Evolutionary conservation across 2,888 invertebrate genomes (phyloP).

Genomic region (Diloba caeruleocephala): DNA sequence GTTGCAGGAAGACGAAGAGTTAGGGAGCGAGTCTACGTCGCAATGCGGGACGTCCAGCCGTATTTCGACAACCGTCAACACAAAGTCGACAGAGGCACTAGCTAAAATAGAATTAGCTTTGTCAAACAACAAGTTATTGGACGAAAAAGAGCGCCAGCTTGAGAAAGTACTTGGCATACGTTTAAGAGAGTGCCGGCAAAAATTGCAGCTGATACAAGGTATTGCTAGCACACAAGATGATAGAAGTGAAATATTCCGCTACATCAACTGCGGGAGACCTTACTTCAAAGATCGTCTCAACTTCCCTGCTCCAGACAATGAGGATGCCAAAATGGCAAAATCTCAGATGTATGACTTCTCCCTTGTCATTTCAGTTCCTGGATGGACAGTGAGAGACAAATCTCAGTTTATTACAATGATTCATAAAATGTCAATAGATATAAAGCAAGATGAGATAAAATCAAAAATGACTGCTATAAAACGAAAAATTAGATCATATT

Average conservation of each 20-base stretch:
- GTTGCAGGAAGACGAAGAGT: constrained; percentile 55
- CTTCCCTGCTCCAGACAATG: constrained; percentile 89
- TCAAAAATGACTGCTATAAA: constrained; percentile 61
- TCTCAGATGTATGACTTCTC: constrained; percentile 82
- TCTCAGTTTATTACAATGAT: constrained; percentile 84
- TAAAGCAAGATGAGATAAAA: constrained; percentile 59
- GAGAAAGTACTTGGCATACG: constrained; percentile 68
- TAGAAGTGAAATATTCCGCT: constrained; percentile 63
- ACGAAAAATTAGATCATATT: constrained; percentile 46
- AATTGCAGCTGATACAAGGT: constrained; percentile 59
- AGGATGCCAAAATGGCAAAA: constrained; percentile 85
- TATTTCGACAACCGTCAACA: neutral
- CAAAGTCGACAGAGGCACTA: constrained; percentile 19
- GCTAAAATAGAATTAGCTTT: constrained; percentile 68
- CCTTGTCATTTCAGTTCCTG: constrained; percentile 75
- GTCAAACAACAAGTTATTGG: constrained; percentile 75
- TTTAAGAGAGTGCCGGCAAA: constrained; percentile 72
- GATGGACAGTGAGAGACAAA: constrained; percentile 90
- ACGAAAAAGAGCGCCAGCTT: constrained; percentile 69
- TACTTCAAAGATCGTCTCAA: constrained; percentile 91
- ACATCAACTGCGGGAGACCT: constrained; percentile 86
- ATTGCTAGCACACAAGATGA: constrained; percentile 30
- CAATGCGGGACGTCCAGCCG: neutral
- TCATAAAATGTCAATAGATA: constrained; percentile 70
- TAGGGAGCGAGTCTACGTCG: neutral